Percentiles rank a stretch among this genome's conserved stretches.
Evolutionary conservation across 2,113 vertebrate species (phyloP).

Genomic region (Piliocolobus tephrosceles): DNA sequence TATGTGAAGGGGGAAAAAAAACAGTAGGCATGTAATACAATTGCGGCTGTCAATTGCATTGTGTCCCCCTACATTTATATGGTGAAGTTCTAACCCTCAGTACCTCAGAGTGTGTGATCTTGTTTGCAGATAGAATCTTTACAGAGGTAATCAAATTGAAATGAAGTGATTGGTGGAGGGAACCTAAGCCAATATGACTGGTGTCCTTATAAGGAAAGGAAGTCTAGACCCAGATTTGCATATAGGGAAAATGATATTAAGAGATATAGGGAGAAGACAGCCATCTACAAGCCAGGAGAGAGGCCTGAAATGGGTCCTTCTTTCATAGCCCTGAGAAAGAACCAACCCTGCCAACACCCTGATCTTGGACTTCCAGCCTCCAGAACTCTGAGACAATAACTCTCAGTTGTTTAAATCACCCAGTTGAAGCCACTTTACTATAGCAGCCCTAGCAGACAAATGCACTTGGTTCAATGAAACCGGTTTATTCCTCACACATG

Average conservation of each 20-base stretch:
- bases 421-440: neutral
- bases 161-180: too few species aligned
- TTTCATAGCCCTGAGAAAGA: neutral
- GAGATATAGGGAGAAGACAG: neutral
- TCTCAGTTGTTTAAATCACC: neutral
- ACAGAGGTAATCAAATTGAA: neutral
- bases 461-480: neutral
- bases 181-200: neutral
- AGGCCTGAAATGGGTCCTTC: neutral
- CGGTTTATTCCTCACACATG: neutral
- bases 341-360: neutral
- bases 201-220: neutral
- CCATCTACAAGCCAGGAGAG: neutral
- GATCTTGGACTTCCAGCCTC: neutral
- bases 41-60: neutral
- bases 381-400: neutral
- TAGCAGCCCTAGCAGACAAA: neutral
- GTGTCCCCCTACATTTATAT: neutral
- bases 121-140: neutral
- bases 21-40: neutral
- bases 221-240: neutral
- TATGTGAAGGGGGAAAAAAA: rapidly evolving
- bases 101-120: neutral
- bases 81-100: neutral
- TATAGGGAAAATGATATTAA: neutral